Conservation (phyloP, 2,797 vertebrate species). For the Tenualosa ilisha region DNA sequence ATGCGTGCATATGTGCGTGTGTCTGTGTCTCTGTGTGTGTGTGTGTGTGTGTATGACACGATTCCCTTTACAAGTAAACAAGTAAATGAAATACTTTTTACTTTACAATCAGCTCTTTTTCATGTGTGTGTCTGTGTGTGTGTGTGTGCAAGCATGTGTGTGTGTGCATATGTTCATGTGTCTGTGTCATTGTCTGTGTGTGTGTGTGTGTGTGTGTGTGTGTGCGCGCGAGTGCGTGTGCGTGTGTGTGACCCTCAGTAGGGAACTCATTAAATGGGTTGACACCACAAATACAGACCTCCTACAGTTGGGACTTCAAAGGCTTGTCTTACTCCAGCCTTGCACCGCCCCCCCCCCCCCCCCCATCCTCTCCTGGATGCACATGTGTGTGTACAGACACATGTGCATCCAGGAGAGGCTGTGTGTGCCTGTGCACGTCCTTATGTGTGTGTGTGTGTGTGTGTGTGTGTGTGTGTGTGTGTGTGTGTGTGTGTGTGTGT, state of each 20-base stretch:
- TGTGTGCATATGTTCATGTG: not conserved
- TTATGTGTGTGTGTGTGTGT: not conserved
- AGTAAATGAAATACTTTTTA: no score
- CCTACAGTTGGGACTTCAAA: not conserved
- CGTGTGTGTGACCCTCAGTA: not conserved
- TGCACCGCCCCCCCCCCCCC: no score
- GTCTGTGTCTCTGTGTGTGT: not conserved
- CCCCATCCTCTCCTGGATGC: no score
- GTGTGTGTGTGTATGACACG: not conserved
- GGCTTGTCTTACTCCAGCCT: not conserved
- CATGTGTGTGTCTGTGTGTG: not conserved
- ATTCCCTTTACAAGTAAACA: no score
- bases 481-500: not conserved
- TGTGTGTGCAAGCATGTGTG: not conserved
- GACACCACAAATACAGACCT: not conserved
- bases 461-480: not conserved
- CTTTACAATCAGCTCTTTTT: no score
- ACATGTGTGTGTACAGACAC: no score
- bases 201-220: conserved; percentile 9
- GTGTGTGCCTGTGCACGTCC: not conserved
- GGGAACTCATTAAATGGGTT: not conserved
- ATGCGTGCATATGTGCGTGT: not conserved
- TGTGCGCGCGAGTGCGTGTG: not conserved
- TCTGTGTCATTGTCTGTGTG: not conserved
- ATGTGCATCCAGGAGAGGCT: not conserved